A percentile compares a stretch with the other conserved stretches of the same genome.
Conservation (phyloP, 2,888 invertebrate genomes). For the Napeogenes inachia region DNA sequence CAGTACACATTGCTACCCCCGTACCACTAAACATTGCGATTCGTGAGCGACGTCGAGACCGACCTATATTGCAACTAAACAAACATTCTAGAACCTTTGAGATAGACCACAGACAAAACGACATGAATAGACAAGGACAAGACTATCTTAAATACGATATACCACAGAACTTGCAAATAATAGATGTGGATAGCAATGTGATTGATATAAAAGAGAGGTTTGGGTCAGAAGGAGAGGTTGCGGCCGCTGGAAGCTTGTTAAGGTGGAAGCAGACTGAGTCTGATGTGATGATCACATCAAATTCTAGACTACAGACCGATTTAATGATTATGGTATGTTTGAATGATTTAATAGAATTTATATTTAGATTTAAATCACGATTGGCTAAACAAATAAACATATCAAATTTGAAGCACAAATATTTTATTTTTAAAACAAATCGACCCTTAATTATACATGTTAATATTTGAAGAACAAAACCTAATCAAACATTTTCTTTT, state of each 20-base stretch:
- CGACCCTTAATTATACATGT: too few species aligned
- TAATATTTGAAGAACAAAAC: too few species aligned
- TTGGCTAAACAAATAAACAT: too few species aligned
- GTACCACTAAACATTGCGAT: constrained; percentile 56
- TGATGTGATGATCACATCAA: constrained; percentile 55
- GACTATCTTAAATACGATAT: constrained; percentile 65
- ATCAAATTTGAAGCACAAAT: too few species aligned
- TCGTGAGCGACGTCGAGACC: constrained; percentile 57
- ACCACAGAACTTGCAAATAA: constrained; percentile 66
- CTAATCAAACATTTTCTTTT: constrained; percentile 7
- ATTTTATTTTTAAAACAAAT: too few species aligned
- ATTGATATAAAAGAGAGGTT: constrained; percentile 60
- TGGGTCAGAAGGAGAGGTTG: constrained; percentile 57
- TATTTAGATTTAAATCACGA: too few species aligned
- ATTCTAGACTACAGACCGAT: constrained; percentile 59
- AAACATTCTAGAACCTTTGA: constrained; percentile 53
- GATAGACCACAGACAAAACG: constrained; percentile 50
- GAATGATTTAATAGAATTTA: background rate
- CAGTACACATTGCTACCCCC: constrained; percentile 59
- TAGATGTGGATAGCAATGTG: constrained; percentile 64
- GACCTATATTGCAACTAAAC: constrained; percentile 56
- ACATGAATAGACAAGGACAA: constrained; percentile 19
- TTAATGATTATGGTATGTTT: constrained; percentile 67
- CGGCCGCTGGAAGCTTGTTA: constrained; percentile 58
- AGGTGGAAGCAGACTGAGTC: constrained; percentile 59